phyloP scores from a whole-genome alignment of 2,797 vertebrate species.

The Enteromius argenteus region DNA sequence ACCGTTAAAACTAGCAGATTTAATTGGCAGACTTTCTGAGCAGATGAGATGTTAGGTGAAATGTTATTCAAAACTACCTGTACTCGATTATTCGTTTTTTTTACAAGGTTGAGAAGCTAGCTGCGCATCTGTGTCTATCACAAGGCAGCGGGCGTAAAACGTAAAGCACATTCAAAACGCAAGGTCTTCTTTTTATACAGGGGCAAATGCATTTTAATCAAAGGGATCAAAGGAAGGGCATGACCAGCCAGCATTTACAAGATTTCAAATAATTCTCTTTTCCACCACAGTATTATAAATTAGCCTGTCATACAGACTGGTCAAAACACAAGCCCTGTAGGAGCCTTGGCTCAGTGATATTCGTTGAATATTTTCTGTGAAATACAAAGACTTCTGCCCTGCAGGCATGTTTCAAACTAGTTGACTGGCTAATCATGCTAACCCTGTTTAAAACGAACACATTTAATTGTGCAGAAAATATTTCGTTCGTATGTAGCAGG shows the following conservation, averaged over 20 bases:
- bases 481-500: slow-evolving; percentile 24
- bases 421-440: slow-evolving; percentile 53
- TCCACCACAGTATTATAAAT: slow-evolving; percentile 82
- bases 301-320: slow-evolving; percentile 57
- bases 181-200: slow-evolving; percentile 79
- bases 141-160: slow-evolving; percentile 17
- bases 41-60: slow-evolving; percentile 2
- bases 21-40: neutral
- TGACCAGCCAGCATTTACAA: slow-evolving; percentile 79
- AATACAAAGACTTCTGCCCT: slow-evolving; percentile 63
- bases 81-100: neutral
- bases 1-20: neutral
- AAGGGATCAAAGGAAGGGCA: slow-evolving; percentile 72
- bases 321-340: slow-evolving; percentile 63
- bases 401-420: slow-evolving; percentile 67
- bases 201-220: slow-evolving; percentile 86
- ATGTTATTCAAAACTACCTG: slow-evolving; percentile 3
- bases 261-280: slow-evolving; percentile 78
- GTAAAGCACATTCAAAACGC: slow-evolving; percentile 65
- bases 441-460: slow-evolving; percentile 59
- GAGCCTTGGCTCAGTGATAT: slow-evolving; percentile 60
- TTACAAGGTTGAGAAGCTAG: neutral
- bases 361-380: slow-evolving; percentile 63
- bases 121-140: slow-evolving; percentile 29
- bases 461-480: slow-evolving; percentile 40